Evolutionary conservation across 2,888 invertebrate species (phyloP).

Genomic region (Drosophila neonasuta): DNA sequence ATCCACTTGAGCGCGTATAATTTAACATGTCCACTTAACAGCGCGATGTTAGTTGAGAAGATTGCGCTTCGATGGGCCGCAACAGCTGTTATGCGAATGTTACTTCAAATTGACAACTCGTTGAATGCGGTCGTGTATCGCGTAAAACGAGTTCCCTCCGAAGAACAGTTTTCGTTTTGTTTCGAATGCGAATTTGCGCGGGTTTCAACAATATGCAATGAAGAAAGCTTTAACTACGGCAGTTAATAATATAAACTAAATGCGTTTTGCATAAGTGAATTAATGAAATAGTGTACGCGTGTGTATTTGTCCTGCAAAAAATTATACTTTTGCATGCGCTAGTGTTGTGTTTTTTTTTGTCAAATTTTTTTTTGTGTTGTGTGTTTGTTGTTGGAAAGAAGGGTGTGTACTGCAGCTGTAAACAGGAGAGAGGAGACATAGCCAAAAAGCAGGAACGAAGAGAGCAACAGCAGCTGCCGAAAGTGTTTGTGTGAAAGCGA

Average conservation of each 20-base stretch:
- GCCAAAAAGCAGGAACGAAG: slow-evolving; percentile 13
- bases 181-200: slow-evolving; percentile 50
- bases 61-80: not conserved
- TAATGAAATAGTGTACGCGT: slow-evolving; percentile 3
- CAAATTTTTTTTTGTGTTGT: slow-evolving; percentile 14
- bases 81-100: slow-evolving; percentile 41
- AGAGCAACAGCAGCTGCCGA: slow-evolving; percentile 5
- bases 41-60: slow-evolving; percentile 8
- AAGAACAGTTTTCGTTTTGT: slow-evolving; percentile 6
- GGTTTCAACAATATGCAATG: slow-evolving; percentile 18
- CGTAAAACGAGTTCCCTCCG: slow-evolving; percentile 19
- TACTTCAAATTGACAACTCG: slow-evolving; percentile 46
- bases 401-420: slow-evolving; percentile 62
- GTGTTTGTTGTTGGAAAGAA: slow-evolving; percentile 47
- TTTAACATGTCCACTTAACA: slow-evolving; percentile 28
- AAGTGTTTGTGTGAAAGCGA: not conserved
- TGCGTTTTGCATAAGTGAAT: not conserved
- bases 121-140: slow-evolving; percentile 46
- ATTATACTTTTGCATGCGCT: slow-evolving; percentile 1
- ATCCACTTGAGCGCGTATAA: slow-evolving; percentile 12
- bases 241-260: slow-evolving; percentile 1
- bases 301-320: too few species aligned
- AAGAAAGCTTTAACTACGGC: slow-evolving; percentile 10
- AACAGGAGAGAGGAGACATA: slow-evolving; percentile 52
- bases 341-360: slow-evolving; percentile 12